Evolutionary conservation across 1,140 invertebrate species (phyloP).

Genomic region (Geopemphigus sp.): DNA sequence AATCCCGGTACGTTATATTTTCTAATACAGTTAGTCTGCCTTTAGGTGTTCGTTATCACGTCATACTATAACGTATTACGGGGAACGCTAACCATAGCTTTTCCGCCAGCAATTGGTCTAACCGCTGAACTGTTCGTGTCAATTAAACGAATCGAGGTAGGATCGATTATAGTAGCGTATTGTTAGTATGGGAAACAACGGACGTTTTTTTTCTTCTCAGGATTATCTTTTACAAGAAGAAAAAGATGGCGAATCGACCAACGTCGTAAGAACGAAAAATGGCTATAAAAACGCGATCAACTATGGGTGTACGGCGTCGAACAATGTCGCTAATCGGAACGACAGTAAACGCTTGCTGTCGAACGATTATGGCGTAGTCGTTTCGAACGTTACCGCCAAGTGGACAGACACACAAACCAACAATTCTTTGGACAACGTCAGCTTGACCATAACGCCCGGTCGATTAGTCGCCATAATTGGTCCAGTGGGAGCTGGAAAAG

Average conservation of each 20-base stretch:
- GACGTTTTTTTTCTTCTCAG: background rate
- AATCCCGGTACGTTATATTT: background rate
- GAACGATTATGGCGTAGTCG: conserved; percentile 53
- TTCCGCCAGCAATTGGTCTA: conserved; percentile 66
- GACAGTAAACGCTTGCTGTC: no score
- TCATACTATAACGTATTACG: conserved; percentile 71
- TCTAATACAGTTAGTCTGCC: background rate
- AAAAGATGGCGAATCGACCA: background rate
- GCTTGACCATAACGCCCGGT: conserved; percentile 64
- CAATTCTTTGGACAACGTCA: conserved; percentile 66
- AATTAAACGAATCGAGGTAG: conserved; percentile 61
- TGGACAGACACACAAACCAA: conserved; percentile 61
- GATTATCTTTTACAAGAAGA: conserved; percentile 14
- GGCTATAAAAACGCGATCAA: background rate
- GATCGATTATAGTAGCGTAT: background rate
- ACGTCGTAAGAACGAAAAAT: background rate
- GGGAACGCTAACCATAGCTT: conserved; percentile 69
- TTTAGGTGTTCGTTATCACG: conserved; percentile 68
- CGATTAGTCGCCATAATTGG: conserved; percentile 75
- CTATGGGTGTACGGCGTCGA: no score
- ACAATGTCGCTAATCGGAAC: background rate
- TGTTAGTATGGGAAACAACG: background rate
- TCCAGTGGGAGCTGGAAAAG: conserved; percentile 79
- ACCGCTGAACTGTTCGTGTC: conserved; percentile 65
- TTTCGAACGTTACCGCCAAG: conserved; percentile 63